Evolutionary conservation across 2,113 vertebrate genomes (phyloP).

Genomic region (Uria aalge): DNA sequence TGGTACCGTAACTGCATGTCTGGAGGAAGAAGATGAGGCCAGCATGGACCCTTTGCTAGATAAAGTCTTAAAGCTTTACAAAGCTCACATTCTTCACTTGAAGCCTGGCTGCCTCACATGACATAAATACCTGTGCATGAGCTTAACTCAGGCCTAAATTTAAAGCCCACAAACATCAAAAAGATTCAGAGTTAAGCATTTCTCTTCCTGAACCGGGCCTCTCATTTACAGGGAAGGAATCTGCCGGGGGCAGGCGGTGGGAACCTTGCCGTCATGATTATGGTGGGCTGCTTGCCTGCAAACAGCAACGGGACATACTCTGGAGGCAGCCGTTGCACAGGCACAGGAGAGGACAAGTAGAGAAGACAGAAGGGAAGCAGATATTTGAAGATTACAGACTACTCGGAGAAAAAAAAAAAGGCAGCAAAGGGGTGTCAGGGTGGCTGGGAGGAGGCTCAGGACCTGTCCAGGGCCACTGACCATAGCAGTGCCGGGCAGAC

Average conservation of each 20-base stretch:
- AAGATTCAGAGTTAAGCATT: not conserved
- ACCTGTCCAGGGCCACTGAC: not conserved
- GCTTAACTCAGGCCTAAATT: not conserved
- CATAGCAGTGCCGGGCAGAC: accelerated
- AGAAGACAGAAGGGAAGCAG: not conserved
- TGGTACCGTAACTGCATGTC: not conserved
- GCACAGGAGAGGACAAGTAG: not conserved
- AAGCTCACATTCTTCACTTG: not conserved
- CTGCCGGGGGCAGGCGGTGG: accelerated
- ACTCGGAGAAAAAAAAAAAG: not conserved
- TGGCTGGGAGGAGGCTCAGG: not conserved
- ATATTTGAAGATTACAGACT: not conserved
- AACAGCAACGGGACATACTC: not conserved
- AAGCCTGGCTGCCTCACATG: not conserved
- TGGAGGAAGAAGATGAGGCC: not conserved
- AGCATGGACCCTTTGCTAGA: accelerated
- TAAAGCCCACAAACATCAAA: not conserved
- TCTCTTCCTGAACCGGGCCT: not conserved
- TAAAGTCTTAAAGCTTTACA: not conserved
- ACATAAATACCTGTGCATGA: not conserved
- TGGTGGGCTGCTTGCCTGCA: not conserved
- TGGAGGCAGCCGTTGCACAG: not conserved
- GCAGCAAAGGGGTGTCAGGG: not conserved
- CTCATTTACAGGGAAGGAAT: not conserved
- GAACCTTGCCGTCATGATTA: not conserved